Evolutionary conservation across 2,888 invertebrate species (phyloP), one percentile per base, ranked within the genome.

Genomic region (Chaetogeoica ovagalla): DNA sequence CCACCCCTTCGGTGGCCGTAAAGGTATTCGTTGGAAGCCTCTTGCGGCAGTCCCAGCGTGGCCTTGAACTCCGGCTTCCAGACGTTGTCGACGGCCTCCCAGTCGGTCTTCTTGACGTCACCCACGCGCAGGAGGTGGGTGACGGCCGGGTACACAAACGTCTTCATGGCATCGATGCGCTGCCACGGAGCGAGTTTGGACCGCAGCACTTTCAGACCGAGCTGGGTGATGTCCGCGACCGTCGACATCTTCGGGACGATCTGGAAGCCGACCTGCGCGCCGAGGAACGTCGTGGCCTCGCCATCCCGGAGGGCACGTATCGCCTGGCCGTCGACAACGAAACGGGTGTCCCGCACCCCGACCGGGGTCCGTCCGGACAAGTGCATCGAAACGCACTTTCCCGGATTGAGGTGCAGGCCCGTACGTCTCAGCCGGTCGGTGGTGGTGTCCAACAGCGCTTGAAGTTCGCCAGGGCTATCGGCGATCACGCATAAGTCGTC

Each of bases 291-390:
- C 0, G 65, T 21, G 0, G 43, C 55, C 0, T 74, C 74, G 0
- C 63, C 55, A 0, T 74, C 74, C 0, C 1, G 17, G 0, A 74
- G 65, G 52, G 4, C 0, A 5, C 3, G 0, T 55, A 8, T 0
- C 11, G 52, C 0, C n/a, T 9, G 0, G 0, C 63, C 52, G 0
- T 13, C 0, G 0, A 65, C 0, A 0, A 0, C 0, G 17, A 74
- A 74, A 0, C 1, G 7, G 7, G 43, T 43, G 7, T 43, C 7
- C n/a, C 74, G 6, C 5, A 7, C 17, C 0, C 65, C 65, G 0
- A 74, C 52, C 6, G 63, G 73, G 2, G 8, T 5, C 1, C 15
- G 19, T 0, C 52, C 73, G 0, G 73, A 63, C 1, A 73, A 2
- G 15, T 73, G 74, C 0, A 55, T 2, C 0, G 63, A 4, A 0